Evolutionary conservation across 2,113 vertebrate species (phyloP).

Genomic region (Bambusicola thoracicus): DNA sequence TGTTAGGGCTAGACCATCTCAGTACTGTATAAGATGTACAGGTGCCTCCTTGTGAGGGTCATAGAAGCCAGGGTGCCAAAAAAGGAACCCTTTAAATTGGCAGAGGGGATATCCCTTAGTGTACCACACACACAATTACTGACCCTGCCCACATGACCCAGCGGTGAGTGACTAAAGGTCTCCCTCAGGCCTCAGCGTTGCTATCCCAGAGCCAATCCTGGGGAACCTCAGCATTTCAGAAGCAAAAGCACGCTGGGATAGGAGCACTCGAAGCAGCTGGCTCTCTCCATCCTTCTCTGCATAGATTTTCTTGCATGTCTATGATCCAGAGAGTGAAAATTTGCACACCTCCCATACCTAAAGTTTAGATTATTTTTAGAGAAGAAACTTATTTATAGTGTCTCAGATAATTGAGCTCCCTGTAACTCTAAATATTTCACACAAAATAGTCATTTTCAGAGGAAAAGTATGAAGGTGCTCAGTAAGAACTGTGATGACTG

Average conservation of each 20-base stretch:
- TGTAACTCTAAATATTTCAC: background rate
- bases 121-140: fast-evolving
- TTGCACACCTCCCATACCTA: background rate
- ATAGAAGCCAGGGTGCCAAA: background rate
- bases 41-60: background rate
- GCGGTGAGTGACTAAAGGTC: background rate
- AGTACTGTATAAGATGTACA: background rate
- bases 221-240: background rate
- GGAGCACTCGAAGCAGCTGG: background rate
- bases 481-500: background rate
- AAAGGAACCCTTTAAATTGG: background rate
- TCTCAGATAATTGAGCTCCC: background rate
- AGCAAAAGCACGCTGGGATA: background rate
- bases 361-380: background rate
- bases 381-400: background rate
- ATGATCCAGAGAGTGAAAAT: background rate
- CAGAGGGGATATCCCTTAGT: background rate
- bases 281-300: background rate
- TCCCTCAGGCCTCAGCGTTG: background rate
- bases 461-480: background rate
- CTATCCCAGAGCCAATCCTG: background rate
- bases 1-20: background rate
- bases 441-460: background rate
- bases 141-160: background rate
- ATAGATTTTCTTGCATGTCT: background rate